Evolutionary conservation across 2,113 vertebrate genomes (phyloP).

Genomic region (Forbesichthys agassizii): DNA sequence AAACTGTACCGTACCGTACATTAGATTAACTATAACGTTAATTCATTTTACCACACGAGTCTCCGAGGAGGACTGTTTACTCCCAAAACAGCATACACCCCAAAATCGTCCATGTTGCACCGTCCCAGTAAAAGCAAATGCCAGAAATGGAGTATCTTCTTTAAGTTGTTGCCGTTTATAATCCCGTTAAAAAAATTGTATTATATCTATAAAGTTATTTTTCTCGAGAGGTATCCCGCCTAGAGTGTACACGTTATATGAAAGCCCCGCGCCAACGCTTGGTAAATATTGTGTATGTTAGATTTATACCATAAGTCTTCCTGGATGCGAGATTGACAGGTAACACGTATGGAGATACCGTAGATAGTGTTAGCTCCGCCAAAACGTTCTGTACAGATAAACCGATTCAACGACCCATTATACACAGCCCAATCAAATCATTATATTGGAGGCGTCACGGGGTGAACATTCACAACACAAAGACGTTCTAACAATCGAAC

Average conservation of each 20-base stretch:
- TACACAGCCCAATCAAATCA: neutral
- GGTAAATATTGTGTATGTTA: neutral
- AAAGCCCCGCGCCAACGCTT: neutral
- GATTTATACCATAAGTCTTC: neutral
- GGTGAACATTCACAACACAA: neutral
- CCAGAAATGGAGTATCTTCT: neutral
- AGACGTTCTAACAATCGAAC: neutral
- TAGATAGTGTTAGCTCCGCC: neutral
- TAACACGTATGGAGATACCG: neutral
- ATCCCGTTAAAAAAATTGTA: neutral
- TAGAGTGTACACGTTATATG: neutral
- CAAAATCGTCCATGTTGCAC: constrained; percentile 69
- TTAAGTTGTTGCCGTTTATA: neutral
- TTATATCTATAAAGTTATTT: neutral
- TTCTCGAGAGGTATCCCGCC: neutral
- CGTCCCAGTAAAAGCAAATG: neutral
- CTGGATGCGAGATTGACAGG: neutral
- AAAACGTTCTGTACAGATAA: neutral
- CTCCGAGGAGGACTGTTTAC: constrained; percentile 63
- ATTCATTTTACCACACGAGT: constrained; percentile 62
- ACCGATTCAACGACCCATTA: neutral
- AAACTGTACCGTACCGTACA: too few species aligned
- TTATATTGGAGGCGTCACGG: neutral
- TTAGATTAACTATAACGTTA: neutral
- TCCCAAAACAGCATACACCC: constrained; percentile 72